Percentiles rank a stretch among this genome's conserved stretches.
These are phyloP conservation scores for Congeria kusceri DNA, from an alignment of 2,888 invertebrate species.

Conservation along the genomic window DNA sequence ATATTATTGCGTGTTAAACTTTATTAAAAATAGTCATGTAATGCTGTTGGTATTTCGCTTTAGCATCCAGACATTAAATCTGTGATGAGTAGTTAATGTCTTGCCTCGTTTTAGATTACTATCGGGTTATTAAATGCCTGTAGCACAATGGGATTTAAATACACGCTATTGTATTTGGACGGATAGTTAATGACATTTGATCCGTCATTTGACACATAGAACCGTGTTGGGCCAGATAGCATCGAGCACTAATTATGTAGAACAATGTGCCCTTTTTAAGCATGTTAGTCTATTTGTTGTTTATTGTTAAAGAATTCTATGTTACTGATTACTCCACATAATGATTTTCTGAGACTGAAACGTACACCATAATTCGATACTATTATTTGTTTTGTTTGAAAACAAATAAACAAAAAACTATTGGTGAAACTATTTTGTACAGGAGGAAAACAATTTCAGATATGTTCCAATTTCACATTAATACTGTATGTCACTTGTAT, in stretches of 20 bases:
- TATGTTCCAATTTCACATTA: too few species aligned
- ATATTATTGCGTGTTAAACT: too few species aligned
- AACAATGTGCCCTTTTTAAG: conserved; percentile 1
- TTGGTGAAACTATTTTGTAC: too few species aligned
- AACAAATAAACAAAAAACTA: conserved; percentile 20
- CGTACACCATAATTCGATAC: conserved; percentile 1
- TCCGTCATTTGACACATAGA: not conserved
- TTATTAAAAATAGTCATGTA: too few species aligned
- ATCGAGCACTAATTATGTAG: conserved; percentile 1
- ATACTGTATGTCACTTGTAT: too few species aligned
- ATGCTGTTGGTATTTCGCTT: too few species aligned
- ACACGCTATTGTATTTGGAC: not conserved
- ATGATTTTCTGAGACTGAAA: not conserved
- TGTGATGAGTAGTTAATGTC: too few species aligned
- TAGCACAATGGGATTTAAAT: conserved; percentile 7
- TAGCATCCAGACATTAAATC: too few species aligned
- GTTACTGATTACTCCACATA: not conserved
- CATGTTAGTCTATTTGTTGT: not conserved
- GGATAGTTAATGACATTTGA: too few species aligned
- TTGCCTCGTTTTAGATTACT: not conserved
- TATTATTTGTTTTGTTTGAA: conserved; percentile 13
- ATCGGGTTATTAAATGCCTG: conserved; percentile 6
- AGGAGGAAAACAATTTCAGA: too few species aligned
- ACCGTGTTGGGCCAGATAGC: not conserved
- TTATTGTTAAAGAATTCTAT: not conserved